Base-by-base conservation (phyloP, 23 tunicate species). In the Clavelina lepadiformis region DNA sequence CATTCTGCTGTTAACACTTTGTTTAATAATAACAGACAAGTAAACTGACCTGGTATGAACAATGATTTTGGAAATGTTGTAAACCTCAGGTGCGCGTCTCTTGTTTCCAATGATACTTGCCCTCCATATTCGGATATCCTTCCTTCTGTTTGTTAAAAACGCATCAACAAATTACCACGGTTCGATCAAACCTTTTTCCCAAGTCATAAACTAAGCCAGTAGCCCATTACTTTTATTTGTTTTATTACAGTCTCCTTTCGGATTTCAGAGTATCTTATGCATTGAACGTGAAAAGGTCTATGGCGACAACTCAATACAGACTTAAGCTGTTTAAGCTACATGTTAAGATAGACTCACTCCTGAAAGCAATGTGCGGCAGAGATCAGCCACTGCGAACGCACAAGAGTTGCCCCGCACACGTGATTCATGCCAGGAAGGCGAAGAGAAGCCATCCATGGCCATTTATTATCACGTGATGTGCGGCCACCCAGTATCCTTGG, bases 281-380 rank as follows among this genome's bases (percentile, higher is more conserved):
- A n/a, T n/a, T n/a, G n/a, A n/a, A n/a, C n/a, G n/a, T n/a, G n/a
- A n/a, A n/a, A n/a, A n/a, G n/a, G n/a, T n/a, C n/a, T n/a, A n/a
- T n/a, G n/a, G n/a, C n/a, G n/a, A n/a, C 25, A 27, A 61, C 5
- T 28, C 11, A 61, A 28, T 15, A 15, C 8, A 54, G 60, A n/a
- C 23, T 54, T n/a, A n/a, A 7, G 26, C 25, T 54, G 7, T 15
- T 15, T 54, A 54, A 22, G 25, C 26, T 54, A 54, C n/a, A 54
- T 15, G 7, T n/a, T n/a, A 54, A 54, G 26, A 11, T 7, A 54
- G 15, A 63, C 75, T 66, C 72, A 86, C 95, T 77, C 95, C 19
- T 86, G 85, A 29, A 86, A 77, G 58, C 95, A 86, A 78, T 86
- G 95, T 5, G 95, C 95, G 0, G 95, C 95, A 1, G 95, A 86